Base-by-base conservation (phyloP, 1,140 invertebrate genomes). In the Musca vetustissima region DNA sequence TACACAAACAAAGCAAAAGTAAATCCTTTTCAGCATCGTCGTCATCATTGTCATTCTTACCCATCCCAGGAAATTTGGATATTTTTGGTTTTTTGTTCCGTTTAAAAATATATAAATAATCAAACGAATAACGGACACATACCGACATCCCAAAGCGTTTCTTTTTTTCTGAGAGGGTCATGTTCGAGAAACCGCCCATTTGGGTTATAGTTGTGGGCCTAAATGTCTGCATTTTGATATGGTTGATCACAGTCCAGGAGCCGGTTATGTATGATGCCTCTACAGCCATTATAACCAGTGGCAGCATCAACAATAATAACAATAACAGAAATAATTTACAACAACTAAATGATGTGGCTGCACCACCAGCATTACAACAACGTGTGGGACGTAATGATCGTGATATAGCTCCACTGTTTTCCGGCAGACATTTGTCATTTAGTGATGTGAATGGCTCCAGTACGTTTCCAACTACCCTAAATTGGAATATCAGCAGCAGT, bases 181-280 rank as follows among this genome's bases (percentile, higher is more conserved):
- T 73, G 66, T 79, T 80, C 71, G 75, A 80, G 67, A 78, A 79
- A 68, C 80, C 80, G 43, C 76, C 75, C 65, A 50, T 82, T 67
- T 76, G 77, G 71, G 72, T 70, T 61, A 70, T 81, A 67, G 65
- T 82, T 66, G 75, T 82, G 64, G 78, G 77, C 57, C 61, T 80
- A 19, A 76, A 77, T 65, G 55, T 81, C 28, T 81, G 70, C 71
- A 68, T 79, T 36, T 73, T 80, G 59, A 71, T 80, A 66, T 82
- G 80, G 80, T 72, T 76, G 66, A 76, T 81, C 53, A 74, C 74
- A 69, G 72, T 76, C 52, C 78, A 79, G 25, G 75, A 73, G 61
- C 73, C 70, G 6, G 49, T 64, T 36, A 57, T 73, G 57, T 48
- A 61, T n/a, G 57, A 49, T 24, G 24, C 25, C 50, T 67, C 15